These are phyloP conservation scores for Muraenolepis orangiensis DNA, from an alignment of 2,797 vertebrate species.

Conservation along the genomic window DNA sequence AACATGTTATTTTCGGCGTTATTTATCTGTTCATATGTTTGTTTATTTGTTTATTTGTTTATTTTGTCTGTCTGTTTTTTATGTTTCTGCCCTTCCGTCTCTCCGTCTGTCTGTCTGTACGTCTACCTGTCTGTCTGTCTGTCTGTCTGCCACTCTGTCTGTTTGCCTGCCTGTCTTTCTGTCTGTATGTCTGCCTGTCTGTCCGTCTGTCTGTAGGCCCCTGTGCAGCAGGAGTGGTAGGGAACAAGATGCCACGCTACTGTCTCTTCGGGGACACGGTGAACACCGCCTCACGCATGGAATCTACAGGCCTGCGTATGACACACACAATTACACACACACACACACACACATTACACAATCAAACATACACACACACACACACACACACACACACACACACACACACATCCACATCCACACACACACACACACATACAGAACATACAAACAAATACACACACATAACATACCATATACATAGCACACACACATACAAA, in stretches of 20 bases:
- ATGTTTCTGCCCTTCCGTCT: not conserved
- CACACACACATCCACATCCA: not conserved
- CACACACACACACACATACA: not conserved
- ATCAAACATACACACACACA: not conserved
- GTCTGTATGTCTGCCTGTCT: not conserved
- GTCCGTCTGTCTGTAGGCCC: slow-evolving; percentile 73
- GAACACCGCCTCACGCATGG: slow-evolving; percentile 94
- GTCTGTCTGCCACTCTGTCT: not conserved
- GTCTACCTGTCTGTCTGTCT: not conserved
- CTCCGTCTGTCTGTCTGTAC: not conserved
- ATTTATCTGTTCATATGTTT: not conserved
- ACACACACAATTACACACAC: slow-evolving; percentile 22
- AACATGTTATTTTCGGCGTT: not conserved
- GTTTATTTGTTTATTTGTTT: not conserved
- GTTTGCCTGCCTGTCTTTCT: not conserved
- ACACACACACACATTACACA: not conserved
- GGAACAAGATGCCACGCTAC: slow-evolving; percentile 97
- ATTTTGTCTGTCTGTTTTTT: not conserved
- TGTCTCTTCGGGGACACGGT: slow-evolving; percentile 95
- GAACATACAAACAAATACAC: slow-evolving; percentile 1
- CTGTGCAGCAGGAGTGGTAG: slow-evolving; percentile 93
- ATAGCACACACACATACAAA: slow-evolving; percentile 16
- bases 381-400: not conserved
- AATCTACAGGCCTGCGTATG: slow-evolving; percentile 96
- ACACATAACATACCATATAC: not conserved